phyloP scores from a whole-genome alignment of 64 coral and sea anemone species.

The Actinia tenebrosa region DNA sequence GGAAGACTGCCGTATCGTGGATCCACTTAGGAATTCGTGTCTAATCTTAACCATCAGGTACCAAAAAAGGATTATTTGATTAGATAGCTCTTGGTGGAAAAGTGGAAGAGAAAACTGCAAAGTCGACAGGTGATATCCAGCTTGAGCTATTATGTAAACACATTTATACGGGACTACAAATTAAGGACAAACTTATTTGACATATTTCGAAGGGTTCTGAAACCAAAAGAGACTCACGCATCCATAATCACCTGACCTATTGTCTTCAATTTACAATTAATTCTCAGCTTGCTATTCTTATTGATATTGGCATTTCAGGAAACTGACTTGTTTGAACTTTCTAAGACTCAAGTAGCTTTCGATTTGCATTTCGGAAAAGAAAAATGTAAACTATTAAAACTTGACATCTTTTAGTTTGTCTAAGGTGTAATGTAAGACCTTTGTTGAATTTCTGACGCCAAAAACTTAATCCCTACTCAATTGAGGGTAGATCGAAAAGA shows the following conservation, averaged over 20 bases:
- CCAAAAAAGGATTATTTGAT: constrained; percentile 43
- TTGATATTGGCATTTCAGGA: constrained; percentile 71
- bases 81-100: constrained; percentile 6
- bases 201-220: constrained; percentile 56
- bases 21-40: constrained; percentile 19
- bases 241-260: constrained; percentile 42
- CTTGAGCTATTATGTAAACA: constrained; percentile 61
- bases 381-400: constrained; percentile 98
- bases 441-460: constrained; percentile 88
- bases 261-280: constrained; percentile 83
- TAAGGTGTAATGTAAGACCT: constrained; percentile 87
- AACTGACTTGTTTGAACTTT: constrained; percentile 71
- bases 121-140: constrained; percentile 36
- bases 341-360: constrained; percentile 63
- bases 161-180: constrained; percentile 60
- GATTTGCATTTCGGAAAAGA: constrained; percentile 94
- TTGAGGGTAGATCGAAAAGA: constrained; percentile 28
- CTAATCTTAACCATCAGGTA: constrained; percentile 26
- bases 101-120: constrained; percentile 5
- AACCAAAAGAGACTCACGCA: constrained; percentile 31
- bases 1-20: constrained; percentile 30
- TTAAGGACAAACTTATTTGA: constrained; percentile 68
- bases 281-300: constrained; percentile 65
- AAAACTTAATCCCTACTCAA: constrained; percentile 76
- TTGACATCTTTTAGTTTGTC: constrained; percentile 79